A percentile compares a stretch with the other conserved stretches of the same genome.
Evolutionary conservation across 64 coral and sea anemone species (phyloP).

Genomic region (Trachythela sp.): DNA sequence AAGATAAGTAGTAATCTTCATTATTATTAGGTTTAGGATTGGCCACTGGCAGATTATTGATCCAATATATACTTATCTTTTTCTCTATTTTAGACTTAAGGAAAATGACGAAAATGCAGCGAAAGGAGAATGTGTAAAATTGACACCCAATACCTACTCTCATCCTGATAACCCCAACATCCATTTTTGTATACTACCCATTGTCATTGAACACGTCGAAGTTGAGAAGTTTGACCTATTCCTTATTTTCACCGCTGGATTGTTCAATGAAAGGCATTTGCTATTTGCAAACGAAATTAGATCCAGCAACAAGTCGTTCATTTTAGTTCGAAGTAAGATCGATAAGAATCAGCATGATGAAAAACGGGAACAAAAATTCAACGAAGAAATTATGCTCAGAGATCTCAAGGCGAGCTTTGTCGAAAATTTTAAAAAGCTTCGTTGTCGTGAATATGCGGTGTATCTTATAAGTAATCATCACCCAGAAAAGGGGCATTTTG

Average conservation of each 20-base stretch:
- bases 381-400: no score
- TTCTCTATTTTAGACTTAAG: no score
- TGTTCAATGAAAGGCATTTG: neutral
- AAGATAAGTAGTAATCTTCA: no score
- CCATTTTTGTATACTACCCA: neutral
- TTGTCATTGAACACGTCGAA: neutral
- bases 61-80: no score
- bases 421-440: neutral
- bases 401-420: neutral
- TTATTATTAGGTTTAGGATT: no score
- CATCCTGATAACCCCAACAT: neutral
- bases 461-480: neutral
- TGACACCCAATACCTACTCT: neutral
- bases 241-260: neutral
- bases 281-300: neutral
- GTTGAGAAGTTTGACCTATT: neutral
- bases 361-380: neutral
- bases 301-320: neutral
- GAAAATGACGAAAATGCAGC: no score
- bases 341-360: neutral
- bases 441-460: neutral
- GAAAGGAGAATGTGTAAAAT: neutral
- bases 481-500: neutral
- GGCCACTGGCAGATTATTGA: no score
- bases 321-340: neutral